Evolutionary conservation across 1,140 invertebrate species (phyloP), one percentile per base, ranked within the genome.

Genomic region (Zaprionus africanus): DNA sequence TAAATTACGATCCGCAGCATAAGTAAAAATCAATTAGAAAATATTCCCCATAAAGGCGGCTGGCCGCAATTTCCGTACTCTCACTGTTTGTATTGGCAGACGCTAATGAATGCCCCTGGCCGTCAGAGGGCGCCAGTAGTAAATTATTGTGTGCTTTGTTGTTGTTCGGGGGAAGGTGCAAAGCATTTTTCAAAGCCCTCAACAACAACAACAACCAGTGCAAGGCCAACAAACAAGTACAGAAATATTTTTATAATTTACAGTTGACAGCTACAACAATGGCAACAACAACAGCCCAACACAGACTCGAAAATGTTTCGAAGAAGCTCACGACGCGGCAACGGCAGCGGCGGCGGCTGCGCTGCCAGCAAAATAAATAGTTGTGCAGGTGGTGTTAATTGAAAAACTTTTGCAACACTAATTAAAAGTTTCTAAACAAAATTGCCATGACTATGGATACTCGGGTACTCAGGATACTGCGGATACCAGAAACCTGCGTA

Each of bases 341-440:
- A 17, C 41, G 41, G n/a, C 5, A 13, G 34, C 13, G 36, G 41
- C 41, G 41, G n/a, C 41, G n/a, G n/a, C 41, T 43, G n/a, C 67
- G 36, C 63, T 28, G 78, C 82, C 79, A 67, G 31, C 85, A 77
- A 86, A 84, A 91, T 91, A 91, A 91, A 91, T 91, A 91, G 90
- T 91, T 91, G 84, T 91, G 90, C 90, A 91, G 90, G 90, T 91
- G 90, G 90, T 91, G 90, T 91, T 91, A 91, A 91, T 91, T 91
- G 90, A 91, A 91, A 91, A 91, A 91, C 90, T 91, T 91, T 90
- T 82, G 78, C 85, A 90, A 91, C 90, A 91, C 90, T 91, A 91
- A 91, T 91, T 91, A 91, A 91, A 91, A 91, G 90, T 91, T 91
- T 91, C 87, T 90, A 90, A 90, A 90, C 85, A 90, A 90, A 90